Conservation (phyloP, 1,140 invertebrate genomes). For the Zophobas morio region DNA sequence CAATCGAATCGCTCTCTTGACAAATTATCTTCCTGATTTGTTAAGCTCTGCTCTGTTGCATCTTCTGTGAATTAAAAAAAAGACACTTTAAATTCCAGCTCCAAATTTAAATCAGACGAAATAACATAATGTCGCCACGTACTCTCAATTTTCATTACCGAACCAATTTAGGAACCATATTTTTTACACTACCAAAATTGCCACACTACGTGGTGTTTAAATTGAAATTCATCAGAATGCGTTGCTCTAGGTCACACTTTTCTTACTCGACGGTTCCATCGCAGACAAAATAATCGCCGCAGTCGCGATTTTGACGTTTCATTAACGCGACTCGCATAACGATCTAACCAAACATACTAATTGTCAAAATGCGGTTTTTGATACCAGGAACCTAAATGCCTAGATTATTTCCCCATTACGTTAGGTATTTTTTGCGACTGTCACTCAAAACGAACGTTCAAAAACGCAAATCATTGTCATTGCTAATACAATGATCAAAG, state of each 20-base stretch:
- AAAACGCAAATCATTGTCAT: not conserved
- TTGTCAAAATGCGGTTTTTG: slow-evolving; percentile 14
- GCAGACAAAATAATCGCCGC: not conserved
- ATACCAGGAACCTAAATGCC: not conserved
- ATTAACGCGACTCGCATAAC: slow-evolving; percentile 9
- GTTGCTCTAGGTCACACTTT: not conserved
- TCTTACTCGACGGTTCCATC: not conserved
- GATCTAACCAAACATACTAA: slow-evolving; percentile 5
- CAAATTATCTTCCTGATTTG: slow-evolving; percentile 52
- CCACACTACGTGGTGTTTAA: slow-evolving; percentile 14
- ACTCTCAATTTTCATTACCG: slow-evolving; percentile 13
- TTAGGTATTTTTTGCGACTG: not conserved
- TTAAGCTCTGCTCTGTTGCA: slow-evolving; percentile 45
- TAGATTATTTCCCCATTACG: not conserved
- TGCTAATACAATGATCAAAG: not conserved
- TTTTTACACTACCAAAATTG: slow-evolving; percentile 2
- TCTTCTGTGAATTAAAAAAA: slow-evolving; percentile 38
- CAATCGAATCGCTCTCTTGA: slow-evolving; percentile 50
- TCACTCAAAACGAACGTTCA: not conserved
- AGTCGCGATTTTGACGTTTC: slow-evolving; percentile 5
- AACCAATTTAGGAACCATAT: slow-evolving; percentile 24
- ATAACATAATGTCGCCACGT: slow-evolving; percentile 36
- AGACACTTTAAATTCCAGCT: not conserved
- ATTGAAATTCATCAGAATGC: not conserved
- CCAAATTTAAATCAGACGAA: slow-evolving; percentile 34